Conservation (phyloP, 1,140 invertebrate species). For the Pantala flavescens region DNA sequence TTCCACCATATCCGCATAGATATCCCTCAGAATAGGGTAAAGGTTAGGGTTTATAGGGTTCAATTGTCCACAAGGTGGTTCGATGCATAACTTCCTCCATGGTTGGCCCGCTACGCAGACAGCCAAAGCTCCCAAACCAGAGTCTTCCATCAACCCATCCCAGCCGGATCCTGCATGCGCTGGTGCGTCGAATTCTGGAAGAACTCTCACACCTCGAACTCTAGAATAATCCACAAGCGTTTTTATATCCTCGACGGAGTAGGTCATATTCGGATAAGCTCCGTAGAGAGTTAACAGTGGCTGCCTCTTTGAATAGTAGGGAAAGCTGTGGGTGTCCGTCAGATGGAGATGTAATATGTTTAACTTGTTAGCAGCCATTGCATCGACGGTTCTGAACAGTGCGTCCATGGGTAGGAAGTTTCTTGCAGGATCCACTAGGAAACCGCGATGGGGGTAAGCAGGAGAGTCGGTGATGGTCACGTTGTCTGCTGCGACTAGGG, state of each 20-base stretch:
- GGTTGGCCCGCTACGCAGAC: constrained; percentile 62
- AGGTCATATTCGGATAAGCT: constrained; percentile 26
- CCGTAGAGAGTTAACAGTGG: constrained; percentile 55
- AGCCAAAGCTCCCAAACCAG: constrained; percentile 54
- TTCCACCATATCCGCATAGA: constrained; percentile 38
- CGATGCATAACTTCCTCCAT: constrained; percentile 63
- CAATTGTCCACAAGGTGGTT: constrained; percentile 75
- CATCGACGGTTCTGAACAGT: constrained; percentile 61
- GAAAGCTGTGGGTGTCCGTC: constrained; percentile 75
- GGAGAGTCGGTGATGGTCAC: constrained; percentile 33
- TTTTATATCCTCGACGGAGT: constrained; percentile 26
- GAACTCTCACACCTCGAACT: constrained; percentile 57
- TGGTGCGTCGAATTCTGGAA: constrained; percentile 76
- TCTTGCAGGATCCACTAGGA: constrained; percentile 64
- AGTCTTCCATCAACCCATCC: constrained; percentile 58
- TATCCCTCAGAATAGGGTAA: constrained; percentile 53
- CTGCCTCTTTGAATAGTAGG: constrained; percentile 52
- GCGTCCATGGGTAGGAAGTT: constrained; percentile 59
- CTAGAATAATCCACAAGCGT: constrained; percentile 45
- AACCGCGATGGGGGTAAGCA: constrained; percentile 40
- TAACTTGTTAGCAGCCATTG: constrained; percentile 66
- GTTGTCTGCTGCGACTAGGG: constrained; percentile 17
- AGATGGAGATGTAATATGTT: constrained; percentile 82
- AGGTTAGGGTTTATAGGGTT: constrained; percentile 68
- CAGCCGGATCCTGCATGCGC: constrained; percentile 74